phyloP scores from a whole-genome alignment of 2,113 vertebrate species.

The Irena cyanogastra region DNA sequence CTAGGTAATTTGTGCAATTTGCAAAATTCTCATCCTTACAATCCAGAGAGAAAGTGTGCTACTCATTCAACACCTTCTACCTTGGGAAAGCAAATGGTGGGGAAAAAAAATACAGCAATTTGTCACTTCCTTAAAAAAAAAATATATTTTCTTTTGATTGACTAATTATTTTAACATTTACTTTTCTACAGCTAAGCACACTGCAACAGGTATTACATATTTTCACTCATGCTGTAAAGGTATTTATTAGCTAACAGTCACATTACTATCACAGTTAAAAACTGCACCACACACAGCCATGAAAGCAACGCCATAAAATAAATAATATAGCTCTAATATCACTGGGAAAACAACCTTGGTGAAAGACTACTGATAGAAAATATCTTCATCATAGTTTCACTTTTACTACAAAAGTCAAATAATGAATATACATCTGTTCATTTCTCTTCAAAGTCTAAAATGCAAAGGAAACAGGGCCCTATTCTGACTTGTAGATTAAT shows the following conservation, averaged over 20 bases:
- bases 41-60: background rate
- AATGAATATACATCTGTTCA: background rate
- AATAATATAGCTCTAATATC: background rate
- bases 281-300: background rate
- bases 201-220: background rate
- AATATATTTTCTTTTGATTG: background rate
- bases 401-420: background rate
- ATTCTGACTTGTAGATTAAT: background rate
- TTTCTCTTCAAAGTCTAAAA: background rate
- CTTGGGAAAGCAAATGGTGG: background rate
- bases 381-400: background rate
- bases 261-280: background rate
- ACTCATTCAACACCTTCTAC: background rate
- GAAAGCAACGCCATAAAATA: background rate
- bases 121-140: background rate
- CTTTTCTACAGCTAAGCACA: background rate
- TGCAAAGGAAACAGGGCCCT: background rate
- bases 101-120: background rate
- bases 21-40: background rate
- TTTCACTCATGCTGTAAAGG: background rate
- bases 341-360: background rate
- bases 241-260: background rate
- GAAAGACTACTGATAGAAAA: background rate
- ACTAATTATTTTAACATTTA: background rate
- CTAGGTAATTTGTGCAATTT: background rate